A percentile compares a stretch with the other conserved stretches of the same genome.
Conservation (phyloP, 1,140 invertebrate species). For the Campodea augens region DNA sequence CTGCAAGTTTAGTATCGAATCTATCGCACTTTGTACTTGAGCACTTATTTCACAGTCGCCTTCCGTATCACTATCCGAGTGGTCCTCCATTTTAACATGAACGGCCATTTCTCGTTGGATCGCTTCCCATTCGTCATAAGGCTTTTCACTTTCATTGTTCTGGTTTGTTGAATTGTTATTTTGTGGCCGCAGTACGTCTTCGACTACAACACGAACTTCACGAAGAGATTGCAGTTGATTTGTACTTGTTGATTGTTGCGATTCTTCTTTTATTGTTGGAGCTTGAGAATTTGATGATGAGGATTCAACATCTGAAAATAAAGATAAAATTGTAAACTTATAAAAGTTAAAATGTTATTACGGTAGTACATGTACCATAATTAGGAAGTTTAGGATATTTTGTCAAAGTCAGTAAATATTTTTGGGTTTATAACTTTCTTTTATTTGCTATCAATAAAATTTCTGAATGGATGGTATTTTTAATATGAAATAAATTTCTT, state of each 20-base stretch:
- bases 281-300: neutral
- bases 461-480: too few species aligned
- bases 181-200: slow-evolving; percentile 13
- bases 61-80: neutral
- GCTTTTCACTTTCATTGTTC: neutral
- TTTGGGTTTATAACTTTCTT: too few species aligned
- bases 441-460: too few species aligned
- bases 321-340: too few species aligned
- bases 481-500: too few species aligned
- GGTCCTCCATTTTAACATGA: slow-evolving; percentile 15
- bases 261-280: neutral
- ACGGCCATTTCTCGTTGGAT: slow-evolving; percentile 43
- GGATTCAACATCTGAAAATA: too few species aligned
- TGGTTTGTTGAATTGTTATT: slow-evolving; percentile 9
- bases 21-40: slow-evolving; percentile 55
- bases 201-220: slow-evolving; percentile 14
- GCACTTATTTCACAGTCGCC: slow-evolving; percentile 44
- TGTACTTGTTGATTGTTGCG: neutral
- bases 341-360: too few species aligned
- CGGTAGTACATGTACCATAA: too few species aligned
- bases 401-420: too few species aligned
- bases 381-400: too few species aligned
- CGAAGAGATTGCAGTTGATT: slow-evolving; percentile 5
- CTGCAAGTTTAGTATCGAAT: slow-evolving; percentile 53
- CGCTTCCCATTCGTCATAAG: slow-evolving; percentile 44